Base-by-base conservation (phyloP, 2,888 invertebrate genomes). In the Drosophila longiperda region DNA sequence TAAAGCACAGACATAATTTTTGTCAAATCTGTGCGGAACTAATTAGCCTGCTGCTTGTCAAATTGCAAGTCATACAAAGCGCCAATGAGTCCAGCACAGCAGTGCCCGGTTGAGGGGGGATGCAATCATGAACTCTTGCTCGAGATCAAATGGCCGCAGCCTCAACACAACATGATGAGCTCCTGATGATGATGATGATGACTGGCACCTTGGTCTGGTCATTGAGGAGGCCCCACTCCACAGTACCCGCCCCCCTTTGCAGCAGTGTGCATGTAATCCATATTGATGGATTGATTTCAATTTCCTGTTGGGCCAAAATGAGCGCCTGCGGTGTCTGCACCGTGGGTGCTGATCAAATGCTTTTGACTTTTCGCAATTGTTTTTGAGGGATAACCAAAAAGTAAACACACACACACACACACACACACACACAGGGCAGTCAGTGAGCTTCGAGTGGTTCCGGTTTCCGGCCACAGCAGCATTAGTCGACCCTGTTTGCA, bases 241-340 rank as follows among this genome's bases (percentile, higher is more conserved):
- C n/a, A 12, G 9, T 52, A 11, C 23, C 15, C 32, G 40, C 33
- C 38, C 42, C 42, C 15, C 38, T 32, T 52, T 20, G 48, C 71
- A 58, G 75, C 80, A 75, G 83, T 65, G 62, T 52, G 80, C 74
- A 71, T 90, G 87, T 90, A 89, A 90, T 90, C 85, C 91, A 92
- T 91, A 84, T 92, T 92, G 92, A 92, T 92, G 93, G 93, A 92
- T 92, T 93, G 93, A 91, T 92, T 93, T 93, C 91, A 93, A 92
- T 92, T 93, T 92, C 93, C 93, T 92, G 90, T 88, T 74, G 78
- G 65, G 61, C 76, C 73, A 50, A 50, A 29, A 53, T 48, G 52
- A 36, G 36, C 48, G 53, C 52, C 78, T 45, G 54, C 54, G 36
- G 38, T 55, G 55, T 54, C 71, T 20, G 33, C 49, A 52, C 49